Evolutionary conservation across 2,888 invertebrate species (phyloP).

Genomic region (Alloplasta piceator): DNA sequence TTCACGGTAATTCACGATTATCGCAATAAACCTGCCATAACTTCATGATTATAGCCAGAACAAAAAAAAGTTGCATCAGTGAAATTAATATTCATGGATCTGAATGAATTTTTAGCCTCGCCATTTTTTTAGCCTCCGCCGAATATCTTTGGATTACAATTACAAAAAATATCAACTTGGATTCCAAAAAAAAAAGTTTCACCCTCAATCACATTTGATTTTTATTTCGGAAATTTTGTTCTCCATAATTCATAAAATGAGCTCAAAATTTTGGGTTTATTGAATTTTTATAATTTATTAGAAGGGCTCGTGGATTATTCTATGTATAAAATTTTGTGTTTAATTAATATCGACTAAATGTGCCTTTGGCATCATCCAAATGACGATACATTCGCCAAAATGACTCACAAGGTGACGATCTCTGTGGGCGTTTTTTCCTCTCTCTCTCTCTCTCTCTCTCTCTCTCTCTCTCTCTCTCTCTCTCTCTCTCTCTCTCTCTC

Average conservation of each 20-base stretch:
- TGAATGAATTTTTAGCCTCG: no score
- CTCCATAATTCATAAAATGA: no score
- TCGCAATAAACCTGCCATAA: not conserved
- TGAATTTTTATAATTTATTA: no score
- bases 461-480: not conserved
- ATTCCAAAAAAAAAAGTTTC: no score
- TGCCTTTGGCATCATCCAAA: constrained; percentile 18
- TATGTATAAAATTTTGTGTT: not conserved
- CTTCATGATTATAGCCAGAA: not conserved
- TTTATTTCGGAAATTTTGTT: no score
- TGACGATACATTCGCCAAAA: constrained; percentile 40
- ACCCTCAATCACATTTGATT: no score
- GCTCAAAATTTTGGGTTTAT: no score
- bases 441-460: constrained; percentile 34
- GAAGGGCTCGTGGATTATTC: not conserved
- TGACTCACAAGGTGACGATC: constrained; percentile 53
- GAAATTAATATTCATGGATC: no score
- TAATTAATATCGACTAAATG: constrained; percentile 9
- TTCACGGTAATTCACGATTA: constrained; percentile 15
- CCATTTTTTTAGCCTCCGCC: no score
- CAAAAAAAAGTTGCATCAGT: not conserved
- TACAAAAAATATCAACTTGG: no score
- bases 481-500: constrained; percentile 21
- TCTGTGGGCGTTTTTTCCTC: constrained; percentile 47
- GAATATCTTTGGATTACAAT: no score